A percentile compares a stretch with the other conserved stretches of the same genome.
Conservation (phyloP, 2,113 vertebrate genomes). For the Tautogolabrus adspersus region DNA sequence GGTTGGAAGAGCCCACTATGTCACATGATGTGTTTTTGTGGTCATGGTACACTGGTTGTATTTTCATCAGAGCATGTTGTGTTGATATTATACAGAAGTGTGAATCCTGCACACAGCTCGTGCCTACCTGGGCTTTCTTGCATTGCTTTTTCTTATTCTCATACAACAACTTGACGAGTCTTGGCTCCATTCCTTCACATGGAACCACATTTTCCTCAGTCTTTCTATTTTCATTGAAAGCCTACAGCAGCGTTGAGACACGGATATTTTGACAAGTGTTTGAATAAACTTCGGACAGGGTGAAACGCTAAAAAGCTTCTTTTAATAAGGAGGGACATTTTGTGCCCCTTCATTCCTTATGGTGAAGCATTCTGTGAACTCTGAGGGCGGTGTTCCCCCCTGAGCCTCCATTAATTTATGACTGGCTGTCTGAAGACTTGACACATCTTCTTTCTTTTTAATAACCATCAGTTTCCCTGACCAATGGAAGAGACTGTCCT, state of each 20-base stretch:
- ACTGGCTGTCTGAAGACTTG: slow-evolving; percentile 13
- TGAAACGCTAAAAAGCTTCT: not conserved
- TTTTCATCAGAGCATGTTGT: slow-evolving; percentile 33
- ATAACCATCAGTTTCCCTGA: not conserved
- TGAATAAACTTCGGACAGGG: not conserved
- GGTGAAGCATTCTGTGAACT: not conserved
- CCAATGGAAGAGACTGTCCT: not conserved
- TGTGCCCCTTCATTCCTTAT: not conserved
- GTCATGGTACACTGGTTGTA: slow-evolving; percentile 32
- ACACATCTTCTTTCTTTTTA: slow-evolving; percentile 2
- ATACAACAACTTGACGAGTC: too few species aligned
- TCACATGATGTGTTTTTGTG: slow-evolving; percentile 34
- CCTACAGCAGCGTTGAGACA: too few species aligned
- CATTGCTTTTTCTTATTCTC: too few species aligned
- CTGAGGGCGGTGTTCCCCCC: not conserved
- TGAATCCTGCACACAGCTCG: not conserved
- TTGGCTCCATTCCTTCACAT: too few species aligned
- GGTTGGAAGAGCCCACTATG: slow-evolving; percentile 22
- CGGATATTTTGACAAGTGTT: too few species aligned
- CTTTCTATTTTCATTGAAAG: too few species aligned
- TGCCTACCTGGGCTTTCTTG: too few species aligned
- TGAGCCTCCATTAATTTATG: slow-evolving; percentile 4
- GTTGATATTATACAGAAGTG: not conserved
- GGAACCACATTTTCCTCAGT: too few species aligned
- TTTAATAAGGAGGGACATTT: not conserved